Conservation (phyloP, 2,888 invertebrate species). For the Philereme transversata region DNA sequence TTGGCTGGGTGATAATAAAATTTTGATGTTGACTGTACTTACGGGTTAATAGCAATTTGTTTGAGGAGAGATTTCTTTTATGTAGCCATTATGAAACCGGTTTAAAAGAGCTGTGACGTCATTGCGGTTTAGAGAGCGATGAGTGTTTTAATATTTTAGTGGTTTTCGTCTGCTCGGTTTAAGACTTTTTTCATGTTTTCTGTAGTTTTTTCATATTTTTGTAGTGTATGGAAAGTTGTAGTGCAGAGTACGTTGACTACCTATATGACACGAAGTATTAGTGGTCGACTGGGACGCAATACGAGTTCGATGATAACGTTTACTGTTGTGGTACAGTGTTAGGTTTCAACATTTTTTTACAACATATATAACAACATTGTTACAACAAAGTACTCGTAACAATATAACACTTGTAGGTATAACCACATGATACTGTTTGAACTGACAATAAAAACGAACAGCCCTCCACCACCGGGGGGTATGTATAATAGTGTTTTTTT, state of each 20-base stretch:
- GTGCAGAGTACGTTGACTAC: too few relatives aligned
- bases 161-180: constrained; percentile 21
- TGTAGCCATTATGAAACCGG: constrained; percentile 32
- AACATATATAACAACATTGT: too few relatives aligned
- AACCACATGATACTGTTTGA: constrained; percentile 18
- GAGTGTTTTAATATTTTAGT: constrained; percentile 27
- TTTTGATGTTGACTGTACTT: neutral
- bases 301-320: too few relatives aligned
- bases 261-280: too few relatives aligned
- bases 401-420: constrained; percentile 12
- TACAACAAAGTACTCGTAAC: constrained; percentile 5
- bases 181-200: too few relatives aligned
- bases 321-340: too few relatives aligned
- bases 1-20: too few relatives aligned
- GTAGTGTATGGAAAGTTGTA: constrained; percentile 8
- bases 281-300: too few relatives aligned
- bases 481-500: constrained; percentile 15
- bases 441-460: constrained; percentile 26
- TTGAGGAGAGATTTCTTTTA: constrained; percentile 54
- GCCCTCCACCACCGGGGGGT: constrained; percentile 31
- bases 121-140: constrained; percentile 29
- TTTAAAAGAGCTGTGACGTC: constrained; percentile 27
- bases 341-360: too few relatives aligned
- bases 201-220: constrained; percentile 14
- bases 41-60: constrained; percentile 63